These are phyloP conservation scores for Alloscopus bannaensis DNA, from an alignment of 2,888 invertebrate species.

Conservation along the genomic window DNA sequence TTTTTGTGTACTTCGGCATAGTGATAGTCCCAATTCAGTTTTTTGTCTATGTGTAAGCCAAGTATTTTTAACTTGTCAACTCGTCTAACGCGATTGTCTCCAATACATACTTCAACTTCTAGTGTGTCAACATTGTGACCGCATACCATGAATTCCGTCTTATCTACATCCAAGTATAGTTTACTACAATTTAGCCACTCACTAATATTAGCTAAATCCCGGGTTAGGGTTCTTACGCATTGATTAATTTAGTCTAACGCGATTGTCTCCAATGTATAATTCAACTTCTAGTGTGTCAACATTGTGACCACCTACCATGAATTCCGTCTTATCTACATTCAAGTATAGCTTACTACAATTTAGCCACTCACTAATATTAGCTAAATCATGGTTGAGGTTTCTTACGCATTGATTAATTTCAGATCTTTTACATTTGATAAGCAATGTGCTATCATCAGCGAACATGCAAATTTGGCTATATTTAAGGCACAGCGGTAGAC, in stretches of 20 bases:
- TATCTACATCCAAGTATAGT: constrained; percentile 13
- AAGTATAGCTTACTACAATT: not conserved
- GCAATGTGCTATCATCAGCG: constrained; percentile 24
- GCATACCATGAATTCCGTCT: constrained; percentile 17
- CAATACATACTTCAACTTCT: not conserved
- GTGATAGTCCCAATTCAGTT: constrained; percentile 14
- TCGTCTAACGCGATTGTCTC: not conserved
- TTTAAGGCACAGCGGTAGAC: not conserved
- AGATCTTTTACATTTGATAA: not conserved
- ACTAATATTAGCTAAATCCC: not conserved
- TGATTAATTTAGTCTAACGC: no score
- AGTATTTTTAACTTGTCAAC: constrained; percentile 20
- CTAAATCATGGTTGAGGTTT: not conserved
- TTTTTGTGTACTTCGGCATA: not conserved
- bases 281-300: no score
- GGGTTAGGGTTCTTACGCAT: not conserved
- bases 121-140: not conserved
- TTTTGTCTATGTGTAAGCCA: constrained; percentile 7
- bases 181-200: not conserved
- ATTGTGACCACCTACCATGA: no score
- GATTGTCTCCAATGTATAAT: no score
- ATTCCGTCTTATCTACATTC: constrained; percentile 17
- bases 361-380: not conserved
- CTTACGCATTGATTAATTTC: not conserved
- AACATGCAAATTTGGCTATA: constrained; percentile 10